Conservation (phyloP, 2,113 vertebrate genomes). For the Pachyramphus minor region DNA sequence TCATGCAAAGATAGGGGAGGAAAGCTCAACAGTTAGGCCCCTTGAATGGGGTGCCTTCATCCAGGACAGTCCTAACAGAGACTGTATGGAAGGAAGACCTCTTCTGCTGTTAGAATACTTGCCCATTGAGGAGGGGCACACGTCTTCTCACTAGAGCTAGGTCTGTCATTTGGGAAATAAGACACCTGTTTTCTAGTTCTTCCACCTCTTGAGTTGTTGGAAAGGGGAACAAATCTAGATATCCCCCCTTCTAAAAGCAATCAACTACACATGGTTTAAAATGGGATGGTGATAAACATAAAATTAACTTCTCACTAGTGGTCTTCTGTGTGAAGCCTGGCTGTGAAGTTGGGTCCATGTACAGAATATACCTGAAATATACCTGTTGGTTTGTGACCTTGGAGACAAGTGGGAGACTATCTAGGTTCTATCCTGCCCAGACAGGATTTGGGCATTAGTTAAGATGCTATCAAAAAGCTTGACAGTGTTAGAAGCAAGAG, state of each 20-base stretch:
- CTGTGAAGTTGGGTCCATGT: not conserved
- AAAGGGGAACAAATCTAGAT: not conserved
- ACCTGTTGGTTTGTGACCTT: not conserved
- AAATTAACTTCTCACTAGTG: not conserved
- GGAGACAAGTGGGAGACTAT: not conserved
- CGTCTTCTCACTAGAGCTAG: not conserved
- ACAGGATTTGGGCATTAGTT: not conserved
- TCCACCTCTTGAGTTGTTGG: not conserved
- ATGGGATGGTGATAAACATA: not conserved
- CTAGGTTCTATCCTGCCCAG: not conserved
- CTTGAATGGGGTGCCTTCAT: not conserved
- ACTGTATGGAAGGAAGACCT: not conserved
- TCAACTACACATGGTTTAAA: not conserved
- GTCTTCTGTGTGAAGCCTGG: not conserved
- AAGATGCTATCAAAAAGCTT: constrained; percentile 4
- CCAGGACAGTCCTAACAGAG: not conserved
- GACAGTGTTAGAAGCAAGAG: constrained; percentile 9
- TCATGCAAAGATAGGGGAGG: not conserved
- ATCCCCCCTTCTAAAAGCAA: not conserved
- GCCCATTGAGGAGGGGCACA: not conserved
- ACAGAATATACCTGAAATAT: not conserved
- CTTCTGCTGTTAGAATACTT: not conserved
- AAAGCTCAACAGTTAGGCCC: not conserved
- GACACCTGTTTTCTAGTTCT: not conserved
- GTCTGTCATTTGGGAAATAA: not conserved